Evolutionary conservation across 1,140 invertebrate genomes (phyloP), one percentile per base, ranked within the genome.

Genomic region (Ganaspis sp.): DNA sequence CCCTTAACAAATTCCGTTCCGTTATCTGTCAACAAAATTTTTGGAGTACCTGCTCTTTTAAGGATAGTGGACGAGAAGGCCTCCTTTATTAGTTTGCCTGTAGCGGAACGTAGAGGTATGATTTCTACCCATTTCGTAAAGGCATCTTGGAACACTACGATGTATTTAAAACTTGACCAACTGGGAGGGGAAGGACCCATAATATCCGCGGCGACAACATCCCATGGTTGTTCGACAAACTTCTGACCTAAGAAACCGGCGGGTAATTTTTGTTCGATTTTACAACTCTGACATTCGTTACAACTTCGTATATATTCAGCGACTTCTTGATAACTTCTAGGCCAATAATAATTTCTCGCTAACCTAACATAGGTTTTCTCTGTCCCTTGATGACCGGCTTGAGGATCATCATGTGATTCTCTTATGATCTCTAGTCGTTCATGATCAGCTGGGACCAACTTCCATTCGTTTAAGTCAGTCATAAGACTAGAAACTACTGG

Each of bases 1-100:
- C n/a, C 3, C 6, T 73, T 73, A 4, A 34, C 26, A 17, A 58
- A 73, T n/a, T 58, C 49, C 11, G 72, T 73, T 1, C 72, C 72
- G 9, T 73, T 54, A 53, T 73, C 72, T 2, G 3, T n/a, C 0
- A 73, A 21, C 37, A 38, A 9, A 8, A 21, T 9, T 29, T 15
- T 9, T 26, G 72, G 9, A 29, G 26, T 21, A 29, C 72, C 19
- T 23, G 26, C 2, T 2, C 29, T 2, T 2, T 34, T 2, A 3
- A 34, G 2, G 29, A 34, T 34, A 6, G 6, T 3, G 2, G 21
- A 1, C 8, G 26, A 0, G 29, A 72, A 34, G 4, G 34, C n/a
- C 3, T 23, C 3, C 4, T 58, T 8, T 5, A 58, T 9, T 4
- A n/a, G 1, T 15, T 17, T 1, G 5, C 1, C 17, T 11, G 37